These are phyloP conservation scores for Drosophila incognita DNA, from an alignment of 2,888 invertebrate species.

Conservation along the genomic window DNA sequence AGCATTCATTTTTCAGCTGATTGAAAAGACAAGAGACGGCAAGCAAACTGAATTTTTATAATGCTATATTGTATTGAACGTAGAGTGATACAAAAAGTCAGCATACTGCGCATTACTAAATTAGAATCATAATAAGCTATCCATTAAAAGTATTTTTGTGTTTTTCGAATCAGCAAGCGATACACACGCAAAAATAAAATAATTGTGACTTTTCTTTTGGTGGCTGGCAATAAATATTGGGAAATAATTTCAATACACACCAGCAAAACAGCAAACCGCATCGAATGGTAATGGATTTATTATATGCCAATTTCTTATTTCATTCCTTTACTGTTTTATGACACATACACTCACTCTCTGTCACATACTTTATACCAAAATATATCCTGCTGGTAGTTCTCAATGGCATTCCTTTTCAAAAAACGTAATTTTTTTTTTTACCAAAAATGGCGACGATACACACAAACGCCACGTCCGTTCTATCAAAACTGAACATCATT, in stretches of 20 bases:
- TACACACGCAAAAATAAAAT: background rate
- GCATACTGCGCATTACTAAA: background rate
- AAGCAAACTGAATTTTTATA: background rate
- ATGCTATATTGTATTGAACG: background rate
- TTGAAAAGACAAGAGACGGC: background rate
- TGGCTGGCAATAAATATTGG: conserved; percentile 3
- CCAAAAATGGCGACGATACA: conserved; percentile 33
- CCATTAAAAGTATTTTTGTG: background rate
- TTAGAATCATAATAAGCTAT: background rate
- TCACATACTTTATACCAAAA: conserved; percentile 18
- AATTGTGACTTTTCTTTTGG: background rate
- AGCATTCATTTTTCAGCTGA: background rate
- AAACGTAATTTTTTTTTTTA: conserved; percentile 21
- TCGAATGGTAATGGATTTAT: conserved; percentile 22
- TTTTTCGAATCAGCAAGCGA: background rate
- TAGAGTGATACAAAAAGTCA: background rate
- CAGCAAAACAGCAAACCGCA: conserved; percentile 21
- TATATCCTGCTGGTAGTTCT: conserved; percentile 35
- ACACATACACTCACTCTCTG: conserved; percentile 27
- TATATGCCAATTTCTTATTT: conserved; percentile 25
- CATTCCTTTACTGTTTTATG: conserved; percentile 21
- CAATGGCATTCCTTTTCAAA: conserved; percentile 43
- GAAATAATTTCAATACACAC: conserved; percentile 11
- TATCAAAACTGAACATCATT: conserved; percentile 67
- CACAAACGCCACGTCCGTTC: conserved; percentile 64